Evolutionary conservation across 2,113 vertebrate genomes (phyloP).

Genomic region (Atractosteus spatula): DNA sequence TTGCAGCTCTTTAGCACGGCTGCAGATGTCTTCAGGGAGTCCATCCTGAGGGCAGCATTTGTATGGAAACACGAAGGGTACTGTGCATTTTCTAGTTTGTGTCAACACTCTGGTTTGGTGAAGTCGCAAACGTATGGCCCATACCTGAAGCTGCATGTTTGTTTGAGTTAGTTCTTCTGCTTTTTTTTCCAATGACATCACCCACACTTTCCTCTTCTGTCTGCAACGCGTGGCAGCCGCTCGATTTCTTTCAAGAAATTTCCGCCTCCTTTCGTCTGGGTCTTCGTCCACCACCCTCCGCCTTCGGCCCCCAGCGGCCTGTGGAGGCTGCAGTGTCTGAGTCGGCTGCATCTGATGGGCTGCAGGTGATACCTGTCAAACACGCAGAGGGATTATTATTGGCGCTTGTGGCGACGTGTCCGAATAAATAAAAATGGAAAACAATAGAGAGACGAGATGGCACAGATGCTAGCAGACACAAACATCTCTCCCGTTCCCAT

Average conservation of each 20-base stretch:
- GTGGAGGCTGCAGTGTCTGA: constrained; percentile 88
- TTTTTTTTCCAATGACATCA: constrained; percentile 99
- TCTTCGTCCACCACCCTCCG: constrained; percentile 93
- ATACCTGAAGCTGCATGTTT: constrained; percentile 99
- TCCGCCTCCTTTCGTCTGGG: constrained; percentile 91
- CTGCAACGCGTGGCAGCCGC: constrained; percentile 95
- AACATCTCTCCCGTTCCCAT: not conserved
- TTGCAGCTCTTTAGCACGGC: no score
- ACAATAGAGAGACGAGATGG: constrained; percentile 23
- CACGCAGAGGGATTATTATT: not conserved
- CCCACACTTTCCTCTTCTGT: constrained; percentile 99
- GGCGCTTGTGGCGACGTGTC: not conserved
- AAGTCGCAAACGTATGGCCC: constrained; percentile 11
- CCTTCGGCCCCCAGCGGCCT: constrained; percentile 86
- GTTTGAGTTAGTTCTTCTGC: constrained; percentile 99
- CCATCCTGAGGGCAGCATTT: not conserved
- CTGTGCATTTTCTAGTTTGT: not conserved
- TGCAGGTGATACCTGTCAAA: constrained; percentile 85
- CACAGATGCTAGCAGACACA: constrained; percentile 3
- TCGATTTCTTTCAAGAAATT: constrained; percentile 96
- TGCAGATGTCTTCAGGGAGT: no score
- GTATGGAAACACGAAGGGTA: not conserved
- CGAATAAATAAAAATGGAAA: not conserved
- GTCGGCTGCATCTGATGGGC: constrained; percentile 97
- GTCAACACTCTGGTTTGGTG: constrained; percentile 3